phyloP scores from a whole-genome alignment of 2,797 vertebrate species.

The Alfaro cultratus region DNA sequence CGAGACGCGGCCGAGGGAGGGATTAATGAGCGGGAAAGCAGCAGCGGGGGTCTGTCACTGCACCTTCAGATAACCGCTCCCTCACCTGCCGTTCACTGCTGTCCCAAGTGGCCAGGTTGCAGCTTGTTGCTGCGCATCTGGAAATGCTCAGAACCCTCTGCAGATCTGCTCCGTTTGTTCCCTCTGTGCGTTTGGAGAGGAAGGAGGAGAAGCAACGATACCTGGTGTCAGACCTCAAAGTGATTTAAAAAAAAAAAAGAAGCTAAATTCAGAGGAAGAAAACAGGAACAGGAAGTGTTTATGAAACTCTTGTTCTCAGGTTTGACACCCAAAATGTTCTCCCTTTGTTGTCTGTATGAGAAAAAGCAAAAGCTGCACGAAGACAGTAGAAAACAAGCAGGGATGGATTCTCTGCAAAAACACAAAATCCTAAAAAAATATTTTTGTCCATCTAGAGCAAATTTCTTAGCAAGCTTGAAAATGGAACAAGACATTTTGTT shows the following conservation, averaged over 20 bases:
- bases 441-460: too few species aligned
- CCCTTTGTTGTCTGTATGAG: neutral
- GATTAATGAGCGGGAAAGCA: constrained; percentile 61
- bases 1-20: constrained; percentile 23
- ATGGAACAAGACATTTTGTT: too few species aligned
- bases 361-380: constrained; percentile 12
- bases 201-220: neutral
- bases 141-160: constrained; percentile 29
- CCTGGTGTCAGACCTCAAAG: neutral
- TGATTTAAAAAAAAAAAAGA: constrained; percentile 9
- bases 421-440: too few species aligned
- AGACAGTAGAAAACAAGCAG: neutral
- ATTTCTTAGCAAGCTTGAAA: too few species aligned
- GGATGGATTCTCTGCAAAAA: too few species aligned
- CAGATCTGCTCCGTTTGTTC: neutral
- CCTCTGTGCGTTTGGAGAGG: neutral
- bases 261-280: constrained; percentile 2
- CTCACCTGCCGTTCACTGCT: constrained; percentile 54
- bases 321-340: constrained; percentile 1
- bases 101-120: constrained; percentile 54
- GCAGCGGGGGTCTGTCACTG: constrained; percentile 65
- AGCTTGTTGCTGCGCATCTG: constrained; percentile 36
- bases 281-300: constrained; percentile 11
- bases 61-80: constrained; percentile 56
- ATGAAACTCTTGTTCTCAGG: neutral